Evolutionary conservation across 2,888 invertebrate genomes (phyloP), one percentile per base, ranked within the genome.

Genomic region (Acleris holmiana): DNA sequence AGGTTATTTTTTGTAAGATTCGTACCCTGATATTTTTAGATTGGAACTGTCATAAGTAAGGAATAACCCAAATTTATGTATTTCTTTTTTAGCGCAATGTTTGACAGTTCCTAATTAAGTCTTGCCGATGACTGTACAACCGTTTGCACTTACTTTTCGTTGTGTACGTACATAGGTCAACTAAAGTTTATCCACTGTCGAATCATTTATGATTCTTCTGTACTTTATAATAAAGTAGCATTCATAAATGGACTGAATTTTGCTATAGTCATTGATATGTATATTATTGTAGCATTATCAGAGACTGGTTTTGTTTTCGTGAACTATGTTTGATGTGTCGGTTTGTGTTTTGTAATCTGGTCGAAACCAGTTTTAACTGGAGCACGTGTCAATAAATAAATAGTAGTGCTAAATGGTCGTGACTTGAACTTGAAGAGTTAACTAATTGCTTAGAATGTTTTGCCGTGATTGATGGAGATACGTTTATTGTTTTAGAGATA

Each of bases 341-440:
- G 41, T 41, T 55, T 55, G 4, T 4, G 23, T 55, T 53, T 53
- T 47, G 51, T 58, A 63, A 63, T 58, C 62, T 17, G 19, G 40
- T 53, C n/a, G 19, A 7, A 63, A 53, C 63, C 46, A 10, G 63
- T 63, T 63, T 51, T 47, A 63, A 25, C 63, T 63, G 63, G 51
- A 40, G 53, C 25, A 44, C 44, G 53, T 58, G 64, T 58, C 62
- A 58, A 63, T 58, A 54, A 7, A 41, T 51, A 51, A 58, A 63
- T 51, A 58, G 57, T 41, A 41, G 18, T 15, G 10, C 25, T 58
- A 54, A 64, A 23, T n/a, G 44, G 0, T 58, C 58, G 48, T 54
- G 64, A 64, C 53, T 64, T 48, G 41, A 53, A 21, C 47, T 53
- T 54, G n/a, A 47, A 58, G 18, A 17, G 51, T 40, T 19, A 53